Evolutionary conservation across 2,113 vertebrate species (phyloP), one percentile per base, ranked within the genome.

Genomic region (Lipophrys pholis): DNA sequence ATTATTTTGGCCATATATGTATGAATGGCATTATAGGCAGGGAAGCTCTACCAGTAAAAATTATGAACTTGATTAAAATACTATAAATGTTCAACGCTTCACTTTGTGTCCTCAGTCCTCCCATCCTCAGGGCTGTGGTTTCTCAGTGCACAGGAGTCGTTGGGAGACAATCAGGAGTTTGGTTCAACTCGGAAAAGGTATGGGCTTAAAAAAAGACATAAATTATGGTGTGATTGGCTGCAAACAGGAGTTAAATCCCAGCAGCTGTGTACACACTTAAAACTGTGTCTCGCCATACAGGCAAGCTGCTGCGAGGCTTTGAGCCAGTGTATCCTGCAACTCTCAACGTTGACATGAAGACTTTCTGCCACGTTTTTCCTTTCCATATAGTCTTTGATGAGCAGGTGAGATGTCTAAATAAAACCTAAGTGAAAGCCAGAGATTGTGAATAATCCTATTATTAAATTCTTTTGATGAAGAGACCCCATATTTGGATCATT

Each of bases 321-420:
- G 76, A 91, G 75, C 93, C 94, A 8, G 90, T 93, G 43, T 94
- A 94, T 80, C 94, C 94, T 35, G 91, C 91, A 46, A 88, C 58
- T 8, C 92, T 95, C 12, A 94, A 93, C 86, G 87, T 95, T 46
- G 94, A 95, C 63, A 76, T 92, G 39, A 93, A 92, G 84, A 93
- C 94, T 0, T 95, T 95, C 83, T 95, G 94, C 84, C 92, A 93
- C 55, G 91, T 90, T 52, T 94, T 95, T 68, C 94, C 94, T 73
- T 95, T 94, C 53, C 94, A 95, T 63, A 84, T 95, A 78, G 93
- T 95, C 67, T 95, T 95, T 80, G 91, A 95, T 73, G 91, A 95
- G 87, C 92, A 94, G 91, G 94, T 95, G 90, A 11, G 38, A 43
- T 17, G 7, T n/a, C 11, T 8, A 50, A 40, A 62, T 43, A 41